A percentile compares a stretch with the other conserved stretches of the same genome.
Evolutionary conservation across 2,113 vertebrate genomes (phyloP).

Genomic region (Ophiodon elongatus): DNA sequence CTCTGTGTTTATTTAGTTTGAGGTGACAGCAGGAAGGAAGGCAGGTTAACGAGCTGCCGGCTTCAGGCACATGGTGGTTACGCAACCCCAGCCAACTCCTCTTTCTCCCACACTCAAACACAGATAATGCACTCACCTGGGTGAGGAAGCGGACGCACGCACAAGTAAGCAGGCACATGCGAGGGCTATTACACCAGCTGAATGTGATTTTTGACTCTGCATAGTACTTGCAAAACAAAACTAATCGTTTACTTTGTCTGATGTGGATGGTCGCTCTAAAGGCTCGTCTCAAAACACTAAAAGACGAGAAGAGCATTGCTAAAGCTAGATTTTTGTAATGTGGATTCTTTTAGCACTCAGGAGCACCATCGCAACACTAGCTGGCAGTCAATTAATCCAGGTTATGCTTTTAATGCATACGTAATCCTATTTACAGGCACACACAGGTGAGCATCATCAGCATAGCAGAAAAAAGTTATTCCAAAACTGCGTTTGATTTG

Average conservation of each 20-base stretch:
- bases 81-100: conserved; percentile 75
- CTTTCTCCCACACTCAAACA: conserved; percentile 33
- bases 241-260: background rate
- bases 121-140: conserved; percentile 58
- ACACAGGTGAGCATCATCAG: conserved; percentile 5
- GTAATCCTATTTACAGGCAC: background rate
- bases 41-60: conserved; percentile 83
- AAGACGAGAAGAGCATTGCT: background rate
- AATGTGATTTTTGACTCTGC: conserved; percentile 23
- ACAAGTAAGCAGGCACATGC: conserved; percentile 30
- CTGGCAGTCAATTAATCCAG: background rate
- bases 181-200: conserved; percentile 31
- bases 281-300: background rate
- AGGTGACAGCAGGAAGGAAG: conserved; percentile 85
- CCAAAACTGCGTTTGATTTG: background rate
- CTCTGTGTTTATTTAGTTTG: conserved; percentile 82
- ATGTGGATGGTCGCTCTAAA: conserved; percentile 17
- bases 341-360: background rate
- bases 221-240: conserved; percentile 39
- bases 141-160: conserved; percentile 49
- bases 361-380: background rate
- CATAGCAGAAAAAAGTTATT: background rate
- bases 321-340: background rate
- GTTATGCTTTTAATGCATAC: background rate
- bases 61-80: conserved; percentile 82